Evolutionary conservation across 2,888 invertebrate genomes (phyloP).

Genomic region (Sarcophaga subvicina): DNA sequence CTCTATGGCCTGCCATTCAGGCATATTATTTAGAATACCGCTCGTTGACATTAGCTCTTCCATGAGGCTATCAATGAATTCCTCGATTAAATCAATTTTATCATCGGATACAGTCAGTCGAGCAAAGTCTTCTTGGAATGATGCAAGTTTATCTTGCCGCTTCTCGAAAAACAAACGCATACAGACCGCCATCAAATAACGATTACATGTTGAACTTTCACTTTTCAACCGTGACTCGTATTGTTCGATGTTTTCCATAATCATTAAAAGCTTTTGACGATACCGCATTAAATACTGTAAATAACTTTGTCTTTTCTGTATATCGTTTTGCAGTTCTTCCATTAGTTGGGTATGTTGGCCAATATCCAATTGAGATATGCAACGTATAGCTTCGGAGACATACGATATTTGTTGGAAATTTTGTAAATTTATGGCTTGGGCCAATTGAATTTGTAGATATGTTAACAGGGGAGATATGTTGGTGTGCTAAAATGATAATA

Average conservation of each 20-base stretch:
- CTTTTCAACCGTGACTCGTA: slow-evolving; percentile 84
- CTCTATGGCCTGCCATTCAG: slow-evolving; percentile 86
- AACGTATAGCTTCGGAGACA: slow-evolving; percentile 91
- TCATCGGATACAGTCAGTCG: slow-evolving; percentile 92
- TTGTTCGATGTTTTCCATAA: slow-evolving; percentile 88
- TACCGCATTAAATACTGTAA: slow-evolving; percentile 91
- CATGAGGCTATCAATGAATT: slow-evolving; percentile 88
- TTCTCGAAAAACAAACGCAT: slow-evolving; percentile 91
- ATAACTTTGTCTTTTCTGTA: slow-evolving; percentile 89
- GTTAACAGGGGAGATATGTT: slow-evolving; percentile 84
- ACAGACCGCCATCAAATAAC: slow-evolving; percentile 89
- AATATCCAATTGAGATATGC: slow-evolving; percentile 88
- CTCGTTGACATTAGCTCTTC: slow-evolving; percentile 87
- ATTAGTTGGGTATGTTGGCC: slow-evolving; percentile 89
- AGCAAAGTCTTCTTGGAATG: slow-evolving; percentile 91
- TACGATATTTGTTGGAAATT: slow-evolving; percentile 90
- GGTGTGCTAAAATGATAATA: slow-evolving; percentile 71
- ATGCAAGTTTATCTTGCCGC: slow-evolving; percentile 87
- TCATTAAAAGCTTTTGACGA: slow-evolving; percentile 90
- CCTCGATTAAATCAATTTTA: slow-evolving; percentile 93
- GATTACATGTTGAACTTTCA: slow-evolving; percentile 88
- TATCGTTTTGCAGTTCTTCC: slow-evolving; percentile 89
- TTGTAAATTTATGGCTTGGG: slow-evolving; percentile 91
- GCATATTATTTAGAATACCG: slow-evolving; percentile 87
- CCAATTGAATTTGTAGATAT: slow-evolving; percentile 88